Evolutionary conservation across 2,797 vertebrate species (phyloP).

Genomic region (Notamacropus eugenii): DNA sequence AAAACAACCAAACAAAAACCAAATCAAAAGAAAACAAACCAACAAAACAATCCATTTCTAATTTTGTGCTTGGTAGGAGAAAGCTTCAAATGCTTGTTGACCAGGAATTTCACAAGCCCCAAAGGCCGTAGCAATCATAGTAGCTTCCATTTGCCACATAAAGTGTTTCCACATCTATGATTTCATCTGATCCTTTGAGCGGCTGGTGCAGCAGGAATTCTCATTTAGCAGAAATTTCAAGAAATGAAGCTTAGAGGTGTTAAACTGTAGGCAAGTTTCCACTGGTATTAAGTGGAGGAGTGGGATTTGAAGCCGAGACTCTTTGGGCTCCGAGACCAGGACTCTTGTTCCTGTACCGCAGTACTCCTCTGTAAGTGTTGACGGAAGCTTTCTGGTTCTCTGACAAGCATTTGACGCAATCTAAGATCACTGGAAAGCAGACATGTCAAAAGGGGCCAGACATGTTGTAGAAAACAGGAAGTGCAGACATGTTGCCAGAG

Average conservation of each 20-base stretch:
- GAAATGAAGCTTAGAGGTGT: neutral
- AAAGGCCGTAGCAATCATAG: neutral
- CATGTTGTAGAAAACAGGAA: neutral
- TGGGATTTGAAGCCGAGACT: neutral
- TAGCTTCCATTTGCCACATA: neutral
- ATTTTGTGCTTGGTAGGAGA: constrained; percentile 20
- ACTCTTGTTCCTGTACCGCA: neutral
- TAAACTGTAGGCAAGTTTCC: neutral
- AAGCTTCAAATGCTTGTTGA: neutral
- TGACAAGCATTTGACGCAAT: constrained; percentile 38
- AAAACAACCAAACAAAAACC: no score
- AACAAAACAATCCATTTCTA: constrained; percentile 22
- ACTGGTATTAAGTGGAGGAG: neutral
- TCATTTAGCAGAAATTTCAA: neutral
- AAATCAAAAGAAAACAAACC: constrained; percentile 7
- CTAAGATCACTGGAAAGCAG: neutral
- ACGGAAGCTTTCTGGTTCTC: constrained; percentile 17
- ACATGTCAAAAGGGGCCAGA: neutral
- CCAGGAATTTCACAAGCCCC: neutral
- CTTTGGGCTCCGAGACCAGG: neutral
- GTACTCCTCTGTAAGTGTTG: neutral
- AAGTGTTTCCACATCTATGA: neutral
- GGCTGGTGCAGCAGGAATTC: neutral
- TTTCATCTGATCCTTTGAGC: neutral
- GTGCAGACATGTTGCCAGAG: constrained; percentile 15